A percentile compares a stretch with the other conserved stretches of the same genome.
Conservation (phyloP, 2,797 vertebrate species). For the Phalanger gymnotis region DNA sequence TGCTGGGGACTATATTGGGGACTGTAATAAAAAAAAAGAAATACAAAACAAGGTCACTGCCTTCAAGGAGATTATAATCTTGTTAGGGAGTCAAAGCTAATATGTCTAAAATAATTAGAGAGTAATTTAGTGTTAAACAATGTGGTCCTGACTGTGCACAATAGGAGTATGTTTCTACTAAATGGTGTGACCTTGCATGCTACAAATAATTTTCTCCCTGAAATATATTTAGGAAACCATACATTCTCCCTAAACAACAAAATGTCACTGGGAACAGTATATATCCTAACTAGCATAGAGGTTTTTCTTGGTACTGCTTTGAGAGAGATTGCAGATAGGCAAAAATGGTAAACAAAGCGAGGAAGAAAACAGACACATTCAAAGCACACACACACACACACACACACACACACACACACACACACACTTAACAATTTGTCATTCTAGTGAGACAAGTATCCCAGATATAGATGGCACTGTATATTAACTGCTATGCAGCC, state of each 20-base stretch:
- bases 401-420: too few relatives aligned
- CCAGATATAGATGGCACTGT: constrained; percentile 21
- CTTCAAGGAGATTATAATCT: not conserved
- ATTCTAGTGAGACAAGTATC: constrained; percentile 54
- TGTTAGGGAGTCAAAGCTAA: not conserved
- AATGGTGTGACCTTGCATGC: not conserved
- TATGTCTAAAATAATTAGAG: not conserved
- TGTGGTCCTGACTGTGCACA: not conserved
- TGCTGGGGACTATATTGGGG: not conserved
- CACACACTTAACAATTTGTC: constrained; percentile 62
- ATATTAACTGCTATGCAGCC: constrained; percentile 60
- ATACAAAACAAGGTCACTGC: not conserved
- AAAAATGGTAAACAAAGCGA: constrained; percentile 58
- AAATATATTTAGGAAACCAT: not conserved
- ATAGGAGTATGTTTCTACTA: not conserved
- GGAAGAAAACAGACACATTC: constrained; percentile 42
- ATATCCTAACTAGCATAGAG: not conserved
- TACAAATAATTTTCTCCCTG: not conserved
- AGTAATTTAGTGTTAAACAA: not conserved
- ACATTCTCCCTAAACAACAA: not conserved
- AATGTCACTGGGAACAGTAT: not conserved
- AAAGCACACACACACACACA: not conserved
- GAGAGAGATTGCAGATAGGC: constrained; percentile 55
- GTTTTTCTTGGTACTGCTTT: constrained; percentile 38
- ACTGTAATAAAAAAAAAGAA: not conserved